Base-by-base conservation (phyloP, 2,888 invertebrate species). In the Cataglyphis rosenhaueri region DNA sequence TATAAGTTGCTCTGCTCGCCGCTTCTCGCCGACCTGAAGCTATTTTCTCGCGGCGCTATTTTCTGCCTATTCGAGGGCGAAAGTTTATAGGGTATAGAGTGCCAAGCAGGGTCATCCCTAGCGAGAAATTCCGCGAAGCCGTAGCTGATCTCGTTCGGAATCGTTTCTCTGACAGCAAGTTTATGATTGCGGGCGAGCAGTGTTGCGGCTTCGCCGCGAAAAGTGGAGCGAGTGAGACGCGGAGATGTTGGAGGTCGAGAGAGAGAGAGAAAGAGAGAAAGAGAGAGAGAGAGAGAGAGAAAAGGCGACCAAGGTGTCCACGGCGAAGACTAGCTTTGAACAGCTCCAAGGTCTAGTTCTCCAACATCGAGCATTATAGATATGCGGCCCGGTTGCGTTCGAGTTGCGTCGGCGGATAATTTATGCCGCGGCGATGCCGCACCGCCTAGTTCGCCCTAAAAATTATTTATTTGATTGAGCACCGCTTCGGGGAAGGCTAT, bases 401-500 rank as follows among this genome's bases (percentile, higher is more conserved):
- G 81, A 85, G 88, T 88, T 87, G 88, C 89, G 88, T 89, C 89
- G 85, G 91, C 89, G 92, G 90, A 91, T 93, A 93, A 93, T 93
- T 93, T 93, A 93, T 93, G 92, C 87, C 87, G 85, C 87, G 89
- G 90, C 90, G 89, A 92, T 93, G 88, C 89, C 87, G 87, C 86
- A 87, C 91, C 92, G 90, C 92, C 91, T 90, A 85, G 85, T 90
- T 91, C 89, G 90, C 88, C 87, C 91, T 92, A 90, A 92, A 92
- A 92, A 92, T 92, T 92, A 92, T 93, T 92, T 92, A 92, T 93
- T 93, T 92, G 91, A 93, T 92, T 91, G 92, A 92, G 90, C 87
- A 85, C 82, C 84, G 86, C 89, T 92, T 90, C 91, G 89, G 81
- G 87, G 91, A 92, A 92, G 86, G 87, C 90, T 89, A 89, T 91